Base-by-base conservation (phyloP, 2,888 invertebrate species). In the Coenonympha glycerion region DNA sequence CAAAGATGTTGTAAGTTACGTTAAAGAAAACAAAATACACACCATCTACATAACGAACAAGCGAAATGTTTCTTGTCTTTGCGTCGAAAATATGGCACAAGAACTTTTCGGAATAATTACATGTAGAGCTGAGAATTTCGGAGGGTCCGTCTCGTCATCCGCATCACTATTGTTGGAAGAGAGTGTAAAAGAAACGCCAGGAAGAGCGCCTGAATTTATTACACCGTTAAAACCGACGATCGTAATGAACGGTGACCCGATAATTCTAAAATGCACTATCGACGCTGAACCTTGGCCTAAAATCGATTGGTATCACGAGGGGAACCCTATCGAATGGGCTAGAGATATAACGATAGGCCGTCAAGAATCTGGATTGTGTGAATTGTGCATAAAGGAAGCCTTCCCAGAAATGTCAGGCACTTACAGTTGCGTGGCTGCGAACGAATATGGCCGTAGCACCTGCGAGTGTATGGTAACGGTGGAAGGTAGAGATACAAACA, bases 231-330 rank as follows among this genome's bases (percentile, higher is more conserved):
- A 91, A 47, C 91, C 95, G 3, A 80, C 92, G 6, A 90, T 91
- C 51, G 92, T 97, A 3, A 96, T 96, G 93, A 97, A 97, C 71
- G 97, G 97, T 46, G 95, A 98, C 67, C 91, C 92, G 58, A 93
- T 95, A 52, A 83, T 89, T 55, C 88, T 96, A 44, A 90, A 87
- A 22, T 95, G 95, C 66, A 86, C 91, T 67, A 91, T 95, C 6
- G 87, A 86, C 48, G 96, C 95, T 19, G 90, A 91, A 66, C 96
- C 96, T 19, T 91, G 89, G 59, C 96, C 96, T 3, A 91, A 89
- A 70, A 91, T 95, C 13, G 88, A 90, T 61, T 97, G 96, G 96
- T 92, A 90, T 67, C 93, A 93, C 66, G 90, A 95, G 66, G 90
- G 90, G 13, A 87, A 89, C 63, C 90, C 89, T 42, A 90, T 96